Base-by-base conservation (phyloP, 2,797 vertebrate species). In the Caiman crocodilus region DNA sequence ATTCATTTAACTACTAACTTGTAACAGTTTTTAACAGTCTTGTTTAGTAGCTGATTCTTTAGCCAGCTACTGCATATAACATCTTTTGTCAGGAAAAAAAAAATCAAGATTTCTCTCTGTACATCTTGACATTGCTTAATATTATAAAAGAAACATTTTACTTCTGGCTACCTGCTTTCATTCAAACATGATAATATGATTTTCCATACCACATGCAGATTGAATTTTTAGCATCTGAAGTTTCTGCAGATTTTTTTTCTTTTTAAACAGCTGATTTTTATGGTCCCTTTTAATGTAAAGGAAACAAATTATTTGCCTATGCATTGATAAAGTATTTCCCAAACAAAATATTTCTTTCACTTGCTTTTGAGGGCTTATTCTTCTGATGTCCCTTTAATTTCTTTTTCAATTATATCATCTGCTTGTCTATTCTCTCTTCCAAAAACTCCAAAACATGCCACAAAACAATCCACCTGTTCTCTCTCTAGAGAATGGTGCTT, bases 1-100 rank as follows among this genome's bases (percentile, higher is more conserved):
- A 85, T 87, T 90, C 32, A 59, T 92, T 91, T 92, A 85, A 90
- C 32, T 89, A 87, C 58, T 84, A 90, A 95, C 92, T 60, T 92
- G 80, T 79, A 89, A 71, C 32, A 87, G 75, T 65, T 35, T 50
- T 50, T 89, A 79, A 87, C 76, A 84, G 42, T 93, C 88, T 87
- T 93, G 82, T 75, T 58, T 74, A 85, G 83, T 60, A 82, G 87
- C 87, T 89, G 4, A 60, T 50, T 88, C 64, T 69, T 85, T 26
- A 87, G 15, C 28, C 83, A 89, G 58, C 35, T 69, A 82, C 69
- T 76, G 60, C 32, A 84, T 84, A 85, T 93, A 89, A 85, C 82
- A 12, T 6, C 35, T 85, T 82, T 28, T 82, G 73, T 80, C 82
- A 87, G 28, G 78, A 90, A 95, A 75, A 84, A 61, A 55, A 82